phyloP scores from a whole-genome alignment of 2,113 vertebrate genomes.

The Lethenteron reissneri region DNA sequence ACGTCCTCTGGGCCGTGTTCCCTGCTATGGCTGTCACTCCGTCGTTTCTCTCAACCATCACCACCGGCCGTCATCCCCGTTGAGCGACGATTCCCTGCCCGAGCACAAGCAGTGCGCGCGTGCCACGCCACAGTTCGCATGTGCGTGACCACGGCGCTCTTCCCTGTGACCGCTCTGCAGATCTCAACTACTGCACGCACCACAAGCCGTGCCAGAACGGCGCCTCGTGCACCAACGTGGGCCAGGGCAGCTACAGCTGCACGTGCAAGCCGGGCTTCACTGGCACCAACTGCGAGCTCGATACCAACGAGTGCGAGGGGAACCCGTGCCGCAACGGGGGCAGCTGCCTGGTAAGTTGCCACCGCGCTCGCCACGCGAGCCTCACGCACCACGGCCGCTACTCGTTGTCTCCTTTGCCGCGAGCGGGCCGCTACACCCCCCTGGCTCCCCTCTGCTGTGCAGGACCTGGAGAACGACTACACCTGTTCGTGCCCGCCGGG shows the following conservation, averaged over 20 bases:
- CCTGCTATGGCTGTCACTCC: no score
- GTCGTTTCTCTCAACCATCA: no score
- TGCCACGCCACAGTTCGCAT: no score
- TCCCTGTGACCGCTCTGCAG: constrained; percentile 11
- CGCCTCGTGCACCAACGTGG: constrained; percentile 46
- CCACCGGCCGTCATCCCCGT: no score
- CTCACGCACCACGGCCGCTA: no score
- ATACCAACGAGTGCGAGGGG: constrained; percentile 46
- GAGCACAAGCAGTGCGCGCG: no score
- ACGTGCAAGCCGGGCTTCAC: constrained; percentile 30
- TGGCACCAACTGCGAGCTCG: constrained; percentile 28
- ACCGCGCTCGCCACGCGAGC: no score
- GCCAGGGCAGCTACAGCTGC: constrained; percentile 48
- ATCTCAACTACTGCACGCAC: constrained; percentile 53
- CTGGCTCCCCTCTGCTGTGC: constrained; percentile 11
- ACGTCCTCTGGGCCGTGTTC: no score
- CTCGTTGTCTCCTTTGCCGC: no score
- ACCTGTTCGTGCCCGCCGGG: constrained; percentile 49
- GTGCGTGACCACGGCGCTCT: background rate
- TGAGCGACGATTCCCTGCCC: no score
- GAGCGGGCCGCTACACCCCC: no score
- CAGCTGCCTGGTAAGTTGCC: constrained; percentile 37
- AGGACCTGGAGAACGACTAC: constrained; percentile 38
- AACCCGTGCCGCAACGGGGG: constrained; percentile 61
- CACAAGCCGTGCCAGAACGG: constrained; percentile 38